phyloP scores from a whole-genome alignment of 2,113 vertebrate genomes.

The Dipodomys stephensi region DNA sequence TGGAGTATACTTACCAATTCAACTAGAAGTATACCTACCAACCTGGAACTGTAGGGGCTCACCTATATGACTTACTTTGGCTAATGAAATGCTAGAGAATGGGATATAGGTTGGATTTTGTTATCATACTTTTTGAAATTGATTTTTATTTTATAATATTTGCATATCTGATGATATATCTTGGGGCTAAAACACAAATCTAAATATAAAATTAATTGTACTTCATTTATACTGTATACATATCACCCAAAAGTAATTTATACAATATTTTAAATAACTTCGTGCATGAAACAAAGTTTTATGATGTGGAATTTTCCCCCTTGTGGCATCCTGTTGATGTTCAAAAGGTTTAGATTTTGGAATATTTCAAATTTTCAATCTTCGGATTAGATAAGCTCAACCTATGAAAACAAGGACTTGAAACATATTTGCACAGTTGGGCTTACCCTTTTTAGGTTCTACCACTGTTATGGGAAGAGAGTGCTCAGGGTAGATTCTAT shows the following conservation, averaged over 20 bases:
- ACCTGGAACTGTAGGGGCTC: neutral
- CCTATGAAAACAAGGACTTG: neutral
- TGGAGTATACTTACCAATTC: neutral
- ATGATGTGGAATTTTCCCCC: neutral
- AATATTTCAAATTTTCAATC: neutral
- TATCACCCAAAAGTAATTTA: neutral
- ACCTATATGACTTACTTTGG: neutral
- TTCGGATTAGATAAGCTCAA: neutral
- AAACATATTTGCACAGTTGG: constrained; percentile 1
- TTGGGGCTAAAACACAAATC: neutral
- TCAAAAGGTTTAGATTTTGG: neutral
- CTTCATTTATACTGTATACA: neutral
- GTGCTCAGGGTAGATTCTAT: neutral
- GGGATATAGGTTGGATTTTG: neutral
- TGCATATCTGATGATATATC: neutral
- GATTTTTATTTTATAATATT: neutral
- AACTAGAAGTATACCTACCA: neutral
- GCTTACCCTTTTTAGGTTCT: neutral
- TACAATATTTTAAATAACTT: constrained; percentile 18
- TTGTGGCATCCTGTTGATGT: neutral
- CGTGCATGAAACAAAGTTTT: neutral
- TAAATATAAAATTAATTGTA: neutral
- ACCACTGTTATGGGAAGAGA: neutral
- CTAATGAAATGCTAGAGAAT: neutral
- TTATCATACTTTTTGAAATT: neutral